Conservation (phyloP, 2,888 invertebrate genomes). For the Himalopsyche japonica region DNA sequence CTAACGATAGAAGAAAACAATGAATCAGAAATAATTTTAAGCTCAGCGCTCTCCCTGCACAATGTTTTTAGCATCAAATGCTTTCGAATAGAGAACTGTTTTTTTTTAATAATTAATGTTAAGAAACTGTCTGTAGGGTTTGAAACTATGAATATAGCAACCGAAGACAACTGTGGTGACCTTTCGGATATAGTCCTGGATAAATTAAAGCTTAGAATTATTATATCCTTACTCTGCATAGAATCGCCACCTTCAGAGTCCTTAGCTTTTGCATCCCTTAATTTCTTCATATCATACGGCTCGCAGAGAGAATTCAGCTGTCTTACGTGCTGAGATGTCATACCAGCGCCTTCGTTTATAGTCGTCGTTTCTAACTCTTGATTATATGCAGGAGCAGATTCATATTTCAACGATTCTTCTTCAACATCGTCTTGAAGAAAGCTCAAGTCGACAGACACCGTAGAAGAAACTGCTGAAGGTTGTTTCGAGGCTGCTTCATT, state of each 20-base stretch:
- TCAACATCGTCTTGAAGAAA: slow-evolving; percentile 27
- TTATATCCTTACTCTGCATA: slow-evolving; percentile 35
- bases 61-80: too few species aligned
- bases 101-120: too few species aligned
- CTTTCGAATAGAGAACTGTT: too few species aligned
- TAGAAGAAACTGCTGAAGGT: slow-evolving; percentile 17
- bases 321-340: slow-evolving; percentile 44
- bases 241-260: slow-evolving; percentile 26
- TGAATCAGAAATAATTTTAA: too few species aligned
- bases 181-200: slow-evolving; percentile 21
- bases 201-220: neutral
- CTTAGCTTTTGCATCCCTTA: neutral
- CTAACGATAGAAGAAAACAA: too few species aligned
- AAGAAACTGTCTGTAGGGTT: too few species aligned
- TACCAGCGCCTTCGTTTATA: neutral
- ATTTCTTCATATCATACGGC: slow-evolving; percentile 28
- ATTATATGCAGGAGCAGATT: neutral
- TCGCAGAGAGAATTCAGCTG: slow-evolving; percentile 44
- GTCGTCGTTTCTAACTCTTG: neutral
- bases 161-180: neutral
- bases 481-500: neutral
- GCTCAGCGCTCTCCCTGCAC: too few species aligned
- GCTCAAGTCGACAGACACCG: slow-evolving; percentile 18
- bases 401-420: slow-evolving; percentile 8
- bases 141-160: neutral